Evolutionary conservation across 2,888 invertebrate genomes (phyloP).

Genomic region (Caenorhabditis sp.): DNA sequence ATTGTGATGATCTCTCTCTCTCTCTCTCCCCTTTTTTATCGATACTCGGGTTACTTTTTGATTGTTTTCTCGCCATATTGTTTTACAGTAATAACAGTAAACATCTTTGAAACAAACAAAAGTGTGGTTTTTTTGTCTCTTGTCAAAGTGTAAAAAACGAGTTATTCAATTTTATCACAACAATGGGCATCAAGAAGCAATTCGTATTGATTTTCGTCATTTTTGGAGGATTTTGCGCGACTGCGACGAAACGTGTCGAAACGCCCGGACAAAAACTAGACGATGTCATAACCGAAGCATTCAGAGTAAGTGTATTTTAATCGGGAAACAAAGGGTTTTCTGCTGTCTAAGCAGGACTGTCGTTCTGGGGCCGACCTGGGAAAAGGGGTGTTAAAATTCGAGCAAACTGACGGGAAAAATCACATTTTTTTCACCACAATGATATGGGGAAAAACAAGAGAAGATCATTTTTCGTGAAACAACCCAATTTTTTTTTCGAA

Average conservation of each 20-base stretch:
- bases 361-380: no score
- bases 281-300: constrained; percentile 23
- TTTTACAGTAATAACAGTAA: no score
- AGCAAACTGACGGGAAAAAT: no score
- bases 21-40: not conserved
- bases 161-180: not conserved
- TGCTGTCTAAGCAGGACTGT: no score
- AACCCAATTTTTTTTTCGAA: no score
- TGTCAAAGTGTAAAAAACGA: not conserved
- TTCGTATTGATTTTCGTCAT: not conserved
- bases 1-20: constrained; percentile 13
- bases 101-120: no score
- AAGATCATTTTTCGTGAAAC: no score
- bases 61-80: no score
- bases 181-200: not conserved
- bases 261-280: constrained; percentile 22
- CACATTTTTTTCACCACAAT: no score
- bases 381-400: no score
- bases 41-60: not conserved
- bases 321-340: no score
- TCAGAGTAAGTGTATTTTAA: constrained; percentile 16
- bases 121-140: not conserved
- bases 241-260: not conserved
- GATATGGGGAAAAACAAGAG: no score
- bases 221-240: not conserved